Percentiles rank a stretch among this genome's conserved stretches.
Evolutionary conservation across 2,113 vertebrate genomes (phyloP).

Genomic region (Gavialis gangeticus): DNA sequence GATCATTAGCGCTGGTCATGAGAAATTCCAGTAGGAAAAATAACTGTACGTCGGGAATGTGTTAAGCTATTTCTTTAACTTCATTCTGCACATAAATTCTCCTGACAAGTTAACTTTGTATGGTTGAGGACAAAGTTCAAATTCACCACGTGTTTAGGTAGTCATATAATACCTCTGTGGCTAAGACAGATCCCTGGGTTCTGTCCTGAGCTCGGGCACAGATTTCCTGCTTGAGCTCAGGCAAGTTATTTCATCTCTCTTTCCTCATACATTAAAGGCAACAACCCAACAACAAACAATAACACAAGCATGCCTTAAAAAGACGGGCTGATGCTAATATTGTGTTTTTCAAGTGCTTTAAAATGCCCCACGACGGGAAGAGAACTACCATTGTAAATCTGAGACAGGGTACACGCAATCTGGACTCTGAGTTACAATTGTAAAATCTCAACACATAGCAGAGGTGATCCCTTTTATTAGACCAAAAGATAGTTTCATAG

Average conservation of each 20-base stretch:
- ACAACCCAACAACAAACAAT: slow-evolving; percentile 61
- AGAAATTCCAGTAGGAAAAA: slow-evolving; percentile 47
- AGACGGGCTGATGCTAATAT: slow-evolving; percentile 34
- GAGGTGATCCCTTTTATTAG: too few species aligned
- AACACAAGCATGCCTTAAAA: slow-evolving; percentile 66
- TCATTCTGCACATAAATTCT: background rate
- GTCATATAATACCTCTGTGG: background rate
- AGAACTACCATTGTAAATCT: slow-evolving; percentile 14
- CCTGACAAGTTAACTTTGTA: slow-evolving; percentile 9
- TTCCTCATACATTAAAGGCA: slow-evolving; percentile 61
- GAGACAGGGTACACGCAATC: background rate
- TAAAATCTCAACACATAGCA: too few species aligned
- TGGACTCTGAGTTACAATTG: background rate
- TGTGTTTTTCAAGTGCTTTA: slow-evolving; percentile 52
- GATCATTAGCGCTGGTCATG: slow-evolving; percentile 49
- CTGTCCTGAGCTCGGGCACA: slow-evolving; percentile 26
- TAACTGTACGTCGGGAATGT: slow-evolving; percentile 39
- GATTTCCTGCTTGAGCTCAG: slow-evolving; percentile 46
- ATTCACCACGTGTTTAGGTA: background rate
- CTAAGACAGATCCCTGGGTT: slow-evolving; percentile 16
- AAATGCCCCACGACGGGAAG: slow-evolving; percentile 38
- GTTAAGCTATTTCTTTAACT: slow-evolving; percentile 18
- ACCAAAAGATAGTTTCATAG: too few species aligned
- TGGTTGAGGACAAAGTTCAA: slow-evolving; percentile 12
- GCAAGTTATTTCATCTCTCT: slow-evolving; percentile 36